Percentiles rank a stretch among this genome's conserved stretches.
These are phyloP conservation scores for Barnardius zonarius DNA, from an alignment of 2,113 vertebrate genomes.

Conservation along the genomic window DNA sequence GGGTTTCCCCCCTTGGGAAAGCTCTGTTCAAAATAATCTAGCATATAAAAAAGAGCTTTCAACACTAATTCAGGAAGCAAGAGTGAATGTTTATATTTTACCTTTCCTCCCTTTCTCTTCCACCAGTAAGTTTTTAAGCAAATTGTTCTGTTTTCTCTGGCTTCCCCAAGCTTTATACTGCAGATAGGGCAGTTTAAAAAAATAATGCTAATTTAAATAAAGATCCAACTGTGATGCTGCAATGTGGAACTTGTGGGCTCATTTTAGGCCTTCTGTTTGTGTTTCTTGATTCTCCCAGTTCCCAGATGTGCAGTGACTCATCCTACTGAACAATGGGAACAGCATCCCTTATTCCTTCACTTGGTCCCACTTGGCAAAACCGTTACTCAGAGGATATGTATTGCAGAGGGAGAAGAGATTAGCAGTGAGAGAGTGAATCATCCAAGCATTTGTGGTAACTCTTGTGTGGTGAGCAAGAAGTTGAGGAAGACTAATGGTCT, in stretches of 20 bases:
- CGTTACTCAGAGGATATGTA: constrained; percentile 51
- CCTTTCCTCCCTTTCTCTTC: background rate
- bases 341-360: constrained; percentile 53
- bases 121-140: background rate
- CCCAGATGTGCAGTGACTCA: constrained; percentile 72
- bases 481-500: background rate
- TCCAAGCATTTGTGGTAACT: background rate
- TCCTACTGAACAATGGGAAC: constrained; percentile 61
- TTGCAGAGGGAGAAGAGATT: constrained; percentile 7
- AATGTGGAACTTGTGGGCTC: constrained; percentile 20
- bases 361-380: constrained; percentile 36
- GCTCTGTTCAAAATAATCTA: background rate
- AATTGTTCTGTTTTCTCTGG: background rate
- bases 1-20: background rate
- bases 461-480: background rate
- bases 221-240: background rate
- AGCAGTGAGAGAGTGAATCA: constrained; percentile 46
- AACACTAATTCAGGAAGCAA: background rate
- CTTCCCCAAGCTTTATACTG: background rate
- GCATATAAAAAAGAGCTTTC: background rate
- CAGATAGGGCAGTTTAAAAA: background rate
- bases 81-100: background rate
- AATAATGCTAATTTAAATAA: background rate
- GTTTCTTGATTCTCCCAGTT: constrained; percentile 45
- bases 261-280: constrained; percentile 34